Base-by-base conservation (phyloP, 1,140 invertebrate species). In the Drosophila nigromelanica region DNA sequence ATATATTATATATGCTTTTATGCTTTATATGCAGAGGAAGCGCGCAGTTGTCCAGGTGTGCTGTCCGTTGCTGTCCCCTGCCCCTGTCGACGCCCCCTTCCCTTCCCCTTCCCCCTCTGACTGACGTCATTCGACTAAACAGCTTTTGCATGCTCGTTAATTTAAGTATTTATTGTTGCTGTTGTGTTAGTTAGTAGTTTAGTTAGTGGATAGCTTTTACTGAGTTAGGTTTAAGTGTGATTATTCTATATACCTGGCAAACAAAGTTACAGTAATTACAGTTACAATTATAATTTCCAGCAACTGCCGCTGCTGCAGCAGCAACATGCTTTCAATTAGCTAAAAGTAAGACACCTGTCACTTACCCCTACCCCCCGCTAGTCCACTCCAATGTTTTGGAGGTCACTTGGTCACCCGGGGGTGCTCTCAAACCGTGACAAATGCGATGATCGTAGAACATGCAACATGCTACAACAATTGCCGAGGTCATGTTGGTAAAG, bases 201-300 rank as follows among this genome's bases (percentile, higher is more conserved):
- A 73, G 55, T 68, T 73, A 68, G 68, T 68, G 63, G 63, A 55
- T 48, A 67, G 55, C 63, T 48, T 73, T 73, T 60, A 72, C 54
- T 59, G 66, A 73, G 63, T 60, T 68, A 37, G 54, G 70, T 68
- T 73, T 50, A 18, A 58, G 55, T 18, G 55, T 73, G 70, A 73
- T 72, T 67, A 72, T 60, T 33, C 27, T 42, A 18, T 59, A 14
- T 30, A 33, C n/a, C 50, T 37, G 11, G 27, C 15, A 43, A 14
- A 35, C 43, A 52, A 74, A 77, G 67, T 76, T 68, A 86, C 73
- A 18, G 78, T 86, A 87, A 86, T 86, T 87, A 87, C 73, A 40
- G 58, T 70, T 56, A 27, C 43, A 47, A 59, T 43, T 55, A 45
- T 8, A 15, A 35, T 45, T 50, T 33, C 33, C 33, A 35, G 14